Percentiles rank a stretch among this genome's conserved stretches.
phyloP scores from a whole-genome alignment of 2,888 invertebrate species.

The Chromoteleia sp. region DNA sequence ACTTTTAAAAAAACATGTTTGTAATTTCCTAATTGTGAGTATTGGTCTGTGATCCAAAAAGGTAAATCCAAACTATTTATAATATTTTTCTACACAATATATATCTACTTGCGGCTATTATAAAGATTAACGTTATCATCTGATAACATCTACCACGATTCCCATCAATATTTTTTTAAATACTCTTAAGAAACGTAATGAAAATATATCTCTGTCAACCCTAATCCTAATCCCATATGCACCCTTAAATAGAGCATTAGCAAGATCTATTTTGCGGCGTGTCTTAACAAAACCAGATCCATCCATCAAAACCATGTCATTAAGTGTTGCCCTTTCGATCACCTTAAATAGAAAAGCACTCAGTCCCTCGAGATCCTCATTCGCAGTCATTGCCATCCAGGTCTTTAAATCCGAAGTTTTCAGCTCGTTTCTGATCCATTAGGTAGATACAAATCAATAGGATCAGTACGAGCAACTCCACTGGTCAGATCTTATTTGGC shows the following conservation, averaged over 20 bases:
- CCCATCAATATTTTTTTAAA: too few species aligned
- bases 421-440: constrained; percentile 10
- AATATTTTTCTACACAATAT: too few species aligned
- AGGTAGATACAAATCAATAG: constrained; percentile 34
- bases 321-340: not conserved
- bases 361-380: not conserved
- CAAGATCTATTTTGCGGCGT: not conserved
- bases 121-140: too few species aligned
- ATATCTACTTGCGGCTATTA: too few species aligned
- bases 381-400: constrained; percentile 1
- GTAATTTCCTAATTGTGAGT: constrained; percentile 1
- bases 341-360: constrained; percentile 35
- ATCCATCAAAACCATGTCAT: not conserved
- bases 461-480: not conserved
- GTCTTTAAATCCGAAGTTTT: constrained; percentile 20
- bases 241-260: not conserved
- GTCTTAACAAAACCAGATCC: not conserved
- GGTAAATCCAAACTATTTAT: not conserved
- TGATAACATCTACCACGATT: too few species aligned
- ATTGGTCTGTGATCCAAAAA: not conserved
- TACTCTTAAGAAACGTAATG: too few species aligned
- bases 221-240: not conserved
- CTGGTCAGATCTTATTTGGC: constrained; percentile 24
- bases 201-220: not conserved
- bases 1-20: not conserved